Percentiles rank a stretch among this genome's conserved stretches.
These are phyloP conservation scores for Neotragus pygmaeus DNA, from an alignment of 2,113 vertebrate genomes.

Conservation along the genomic window DNA sequence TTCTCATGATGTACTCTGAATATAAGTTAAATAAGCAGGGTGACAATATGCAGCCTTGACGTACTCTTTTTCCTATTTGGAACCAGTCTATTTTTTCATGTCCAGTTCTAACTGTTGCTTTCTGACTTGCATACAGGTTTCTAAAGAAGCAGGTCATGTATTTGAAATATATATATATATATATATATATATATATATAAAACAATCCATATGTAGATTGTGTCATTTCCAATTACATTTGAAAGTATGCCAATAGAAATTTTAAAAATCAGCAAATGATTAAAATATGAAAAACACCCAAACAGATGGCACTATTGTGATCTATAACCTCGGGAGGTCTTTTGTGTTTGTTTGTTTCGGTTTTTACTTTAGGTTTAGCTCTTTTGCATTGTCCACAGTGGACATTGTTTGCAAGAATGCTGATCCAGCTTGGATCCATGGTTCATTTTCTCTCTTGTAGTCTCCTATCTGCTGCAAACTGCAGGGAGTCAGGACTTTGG, in stretches of 20 bases:
- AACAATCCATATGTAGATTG: background rate
- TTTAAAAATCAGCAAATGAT: background rate
- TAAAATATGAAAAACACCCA: background rate
- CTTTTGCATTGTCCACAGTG: background rate
- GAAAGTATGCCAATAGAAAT: background rate
- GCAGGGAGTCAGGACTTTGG: conserved; percentile 21
- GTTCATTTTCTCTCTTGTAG: background rate
- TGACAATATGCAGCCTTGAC: background rate
- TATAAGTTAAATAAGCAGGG: background rate
- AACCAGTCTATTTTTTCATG: background rate
- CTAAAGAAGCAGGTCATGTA: background rate
- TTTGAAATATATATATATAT: background rate
- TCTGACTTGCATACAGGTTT: background rate
- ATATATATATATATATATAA: no score
- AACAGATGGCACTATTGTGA: background rate
- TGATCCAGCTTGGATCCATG: background rate
- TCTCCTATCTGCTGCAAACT: background rate
- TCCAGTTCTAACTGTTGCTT: background rate
- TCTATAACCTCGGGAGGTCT: background rate
- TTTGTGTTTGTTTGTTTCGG: background rate
- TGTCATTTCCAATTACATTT: background rate
- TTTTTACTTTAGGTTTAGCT: background rate
- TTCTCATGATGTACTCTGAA: background rate
- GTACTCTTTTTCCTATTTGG: background rate
- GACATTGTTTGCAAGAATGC: background rate